These are phyloP conservation scores for Dynastes tityus DNA, from an alignment of 2,888 invertebrate genomes.

Conservation along the genomic window DNA sequence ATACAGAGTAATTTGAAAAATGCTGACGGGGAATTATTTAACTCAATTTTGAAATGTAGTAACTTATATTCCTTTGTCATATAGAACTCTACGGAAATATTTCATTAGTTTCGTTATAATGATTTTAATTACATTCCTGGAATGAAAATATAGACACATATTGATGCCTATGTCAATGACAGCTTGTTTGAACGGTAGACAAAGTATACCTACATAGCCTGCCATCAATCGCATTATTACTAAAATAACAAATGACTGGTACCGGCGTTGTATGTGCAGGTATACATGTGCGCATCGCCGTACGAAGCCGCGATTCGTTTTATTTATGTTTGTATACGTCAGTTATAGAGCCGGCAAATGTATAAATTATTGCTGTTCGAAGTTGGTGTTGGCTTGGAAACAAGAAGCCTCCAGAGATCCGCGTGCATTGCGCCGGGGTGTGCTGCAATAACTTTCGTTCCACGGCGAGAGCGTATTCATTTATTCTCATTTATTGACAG, in stretches of 20 bases:
- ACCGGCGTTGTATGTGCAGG: too few species aligned
- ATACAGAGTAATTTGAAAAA: too few species aligned
- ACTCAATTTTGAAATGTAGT: too few species aligned
- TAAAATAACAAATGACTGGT: slow-evolving; percentile 7
- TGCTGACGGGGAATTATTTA: too few species aligned
- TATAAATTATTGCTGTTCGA: slow-evolving; percentile 29
- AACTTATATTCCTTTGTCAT: too few species aligned
- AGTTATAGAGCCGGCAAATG: slow-evolving; percentile 11
- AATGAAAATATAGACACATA: not conserved
- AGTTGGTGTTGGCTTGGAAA: slow-evolving; percentile 11
- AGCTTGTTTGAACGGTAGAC: not conserved
- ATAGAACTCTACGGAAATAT: too few species aligned
- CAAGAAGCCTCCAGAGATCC: slow-evolving; percentile 28
- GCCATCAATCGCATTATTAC: not conserved
- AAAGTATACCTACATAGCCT: not conserved
- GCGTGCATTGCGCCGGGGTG: slow-evolving; percentile 2
- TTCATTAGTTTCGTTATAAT: too few species aligned
- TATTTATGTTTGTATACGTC: slow-evolving; percentile 20
- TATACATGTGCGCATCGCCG: not conserved
- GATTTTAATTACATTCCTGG: too few species aligned
- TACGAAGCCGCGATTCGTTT: not conserved
- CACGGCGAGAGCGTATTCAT: slow-evolving; percentile 9
- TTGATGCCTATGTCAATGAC: not conserved
- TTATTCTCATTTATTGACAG: slow-evolving; percentile 23
- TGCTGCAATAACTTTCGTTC: slow-evolving; percentile 10